A percentile compares a stretch with the other conserved stretches of the same genome.
phyloP scores from a whole-genome alignment of 2,113 vertebrate species.

The Nibea albiflora region DNA sequence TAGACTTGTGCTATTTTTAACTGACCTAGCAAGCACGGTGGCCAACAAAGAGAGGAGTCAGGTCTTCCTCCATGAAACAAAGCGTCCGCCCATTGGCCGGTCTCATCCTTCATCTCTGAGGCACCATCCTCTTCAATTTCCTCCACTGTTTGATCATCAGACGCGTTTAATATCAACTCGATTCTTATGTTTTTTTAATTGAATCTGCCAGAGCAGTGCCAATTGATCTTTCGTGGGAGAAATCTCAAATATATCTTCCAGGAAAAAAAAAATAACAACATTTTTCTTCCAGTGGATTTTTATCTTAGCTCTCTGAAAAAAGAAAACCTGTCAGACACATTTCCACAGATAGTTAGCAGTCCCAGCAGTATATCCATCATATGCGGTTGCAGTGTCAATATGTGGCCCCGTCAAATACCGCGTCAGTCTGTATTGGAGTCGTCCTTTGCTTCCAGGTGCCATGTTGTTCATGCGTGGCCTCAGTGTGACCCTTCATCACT shows the following conservation, averaged over 20 bases:
- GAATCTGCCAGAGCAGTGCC: neutral
- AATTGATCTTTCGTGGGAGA: neutral
- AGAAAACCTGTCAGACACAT: too few species aligned
- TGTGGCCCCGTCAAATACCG: neutral
- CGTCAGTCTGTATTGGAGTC: neutral
- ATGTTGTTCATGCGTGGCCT: constrained; percentile 35
- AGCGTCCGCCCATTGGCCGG: neutral
- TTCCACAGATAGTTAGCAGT: neutral
- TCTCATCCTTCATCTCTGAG: constrained; percentile 10
- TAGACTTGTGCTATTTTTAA: constrained; percentile 80
- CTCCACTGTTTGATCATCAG: neutral
- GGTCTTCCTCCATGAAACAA: constrained; percentile 51
- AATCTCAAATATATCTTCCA: neutral
- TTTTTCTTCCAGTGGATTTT: neutral
- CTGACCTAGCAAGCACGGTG: constrained; percentile 78
- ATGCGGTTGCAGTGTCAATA: neutral
- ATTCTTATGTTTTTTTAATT: neutral
- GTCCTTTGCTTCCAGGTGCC: constrained; percentile 24
- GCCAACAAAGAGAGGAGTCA: constrained; percentile 59
- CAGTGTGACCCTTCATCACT: constrained; percentile 51
- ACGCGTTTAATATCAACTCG: neutral
- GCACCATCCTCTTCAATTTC: neutral
- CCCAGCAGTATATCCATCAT: neutral
- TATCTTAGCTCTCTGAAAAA: neutral
- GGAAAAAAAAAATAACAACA: neutral